Conservation (phyloP, 2,797 vertebrate species). For the Epinephelus coioides region DNA sequence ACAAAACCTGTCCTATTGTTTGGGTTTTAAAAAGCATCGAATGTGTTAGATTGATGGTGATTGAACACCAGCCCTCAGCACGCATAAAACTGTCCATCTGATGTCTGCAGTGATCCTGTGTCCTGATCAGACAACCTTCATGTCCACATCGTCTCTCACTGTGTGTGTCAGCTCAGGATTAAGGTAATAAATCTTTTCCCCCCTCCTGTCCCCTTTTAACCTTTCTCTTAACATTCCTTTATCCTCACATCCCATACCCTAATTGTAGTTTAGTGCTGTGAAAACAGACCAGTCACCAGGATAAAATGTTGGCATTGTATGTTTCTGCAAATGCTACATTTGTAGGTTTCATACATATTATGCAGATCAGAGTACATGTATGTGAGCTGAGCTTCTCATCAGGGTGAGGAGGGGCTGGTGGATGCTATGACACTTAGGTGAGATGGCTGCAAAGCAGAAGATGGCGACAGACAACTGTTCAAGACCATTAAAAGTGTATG, state of each 20-base stretch:
- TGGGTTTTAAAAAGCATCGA: background rate
- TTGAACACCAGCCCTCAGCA: background rate
- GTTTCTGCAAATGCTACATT: too few relatives aligned
- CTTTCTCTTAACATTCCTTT: background rate
- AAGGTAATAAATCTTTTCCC: slow-evolving; percentile 3
- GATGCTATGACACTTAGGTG: too few relatives aligned
- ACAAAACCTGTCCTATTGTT: background rate
- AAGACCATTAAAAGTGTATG: too few relatives aligned
- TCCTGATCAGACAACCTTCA: slow-evolving; percentile 19
- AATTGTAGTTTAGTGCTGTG: background rate
- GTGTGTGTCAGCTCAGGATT: background rate
- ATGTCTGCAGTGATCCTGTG: slow-evolving; percentile 7
- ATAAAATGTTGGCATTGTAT: too few relatives aligned
- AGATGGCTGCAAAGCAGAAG: too few relatives aligned
- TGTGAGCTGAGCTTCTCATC: too few relatives aligned
- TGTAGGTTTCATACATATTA: too few relatives aligned
- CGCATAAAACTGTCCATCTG: slow-evolving; percentile 29
- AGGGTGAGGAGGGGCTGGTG: too few relatives aligned
- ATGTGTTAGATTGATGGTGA: slow-evolving; percentile 13
- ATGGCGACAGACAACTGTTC: too few relatives aligned
- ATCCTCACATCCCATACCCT: background rate
- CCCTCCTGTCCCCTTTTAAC: background rate
- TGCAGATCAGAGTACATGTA: too few relatives aligned
- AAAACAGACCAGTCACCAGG: background rate
- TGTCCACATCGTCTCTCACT: background rate